phyloP scores from a whole-genome alignment of 2,113 vertebrate genomes.

The Porphyrio hochstetteri region DNA sequence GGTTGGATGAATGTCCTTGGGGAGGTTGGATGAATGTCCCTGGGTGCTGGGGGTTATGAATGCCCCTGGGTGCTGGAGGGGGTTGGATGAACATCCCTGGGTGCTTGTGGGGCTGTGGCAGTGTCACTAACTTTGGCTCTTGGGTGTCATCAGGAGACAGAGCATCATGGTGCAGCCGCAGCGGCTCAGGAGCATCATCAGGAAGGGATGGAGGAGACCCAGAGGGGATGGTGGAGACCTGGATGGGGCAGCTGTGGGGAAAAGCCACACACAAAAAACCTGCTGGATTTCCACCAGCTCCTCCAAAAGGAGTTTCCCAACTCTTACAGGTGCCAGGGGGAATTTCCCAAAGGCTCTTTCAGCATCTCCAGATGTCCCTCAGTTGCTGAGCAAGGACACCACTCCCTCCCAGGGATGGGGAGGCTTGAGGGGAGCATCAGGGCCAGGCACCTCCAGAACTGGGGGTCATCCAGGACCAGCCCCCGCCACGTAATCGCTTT shows the following conservation, averaged over 20 bases:
- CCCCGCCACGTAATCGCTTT: neutral
- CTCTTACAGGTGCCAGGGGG: conserved; percentile 33
- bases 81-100: accelerated
- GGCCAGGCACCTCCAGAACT: accelerated
- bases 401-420: neutral
- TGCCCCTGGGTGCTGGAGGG: accelerated
- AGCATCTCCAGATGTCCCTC: neutral
- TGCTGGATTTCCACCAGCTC: neutral
- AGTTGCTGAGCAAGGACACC: neutral
- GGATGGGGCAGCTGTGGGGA: accelerated
- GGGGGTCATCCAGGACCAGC: neutral
- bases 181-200: accelerated
- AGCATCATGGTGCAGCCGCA: neutral
- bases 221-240: accelerated
- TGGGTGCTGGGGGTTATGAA: neutral
- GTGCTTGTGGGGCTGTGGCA: accelerated
- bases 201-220: neutral
- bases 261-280: neutral
- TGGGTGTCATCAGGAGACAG: neutral
- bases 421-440: neutral
- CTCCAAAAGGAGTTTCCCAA: neutral
- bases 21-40: accelerated
- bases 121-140: neutral
- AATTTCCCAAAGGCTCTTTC: neutral
- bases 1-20: too few relatives aligned